A percentile compares a stretch with the other conserved stretches of the same genome.
Evolutionary conservation across 92 coral and sea anemone genomes (phyloP).

Genomic region (Scolanthus callimorphus): DNA sequence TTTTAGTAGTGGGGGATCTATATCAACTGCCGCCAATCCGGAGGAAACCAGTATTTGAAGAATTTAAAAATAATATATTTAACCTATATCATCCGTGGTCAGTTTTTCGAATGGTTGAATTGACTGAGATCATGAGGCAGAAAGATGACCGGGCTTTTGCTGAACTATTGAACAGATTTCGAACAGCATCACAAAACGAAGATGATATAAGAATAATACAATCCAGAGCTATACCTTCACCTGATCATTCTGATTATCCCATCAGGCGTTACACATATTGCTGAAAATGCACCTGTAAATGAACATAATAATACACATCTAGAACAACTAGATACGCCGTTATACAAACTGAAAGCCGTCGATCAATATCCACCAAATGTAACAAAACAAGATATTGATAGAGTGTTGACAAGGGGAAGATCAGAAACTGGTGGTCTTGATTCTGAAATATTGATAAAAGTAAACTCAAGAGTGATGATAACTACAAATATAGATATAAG

Average conservation of each 20-base stretch:
- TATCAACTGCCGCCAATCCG: conserved; percentile 61
- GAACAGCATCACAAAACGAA: conserved; percentile 55
- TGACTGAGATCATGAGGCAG: conserved; percentile 60
- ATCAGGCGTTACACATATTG: conserved; percentile 40
- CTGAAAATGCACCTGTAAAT: conserved; percentile 36
- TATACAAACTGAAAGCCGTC: conserved; percentile 9
- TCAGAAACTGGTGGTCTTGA: conserved; percentile 74
- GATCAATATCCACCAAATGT: conserved; percentile 53
- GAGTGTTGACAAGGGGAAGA: conserved; percentile 31
- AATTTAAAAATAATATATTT: conserved; percentile 36
- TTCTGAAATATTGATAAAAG: conserved; percentile 40
- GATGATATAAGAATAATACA: conserved; percentile 42
- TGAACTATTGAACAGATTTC: conserved; percentile 58
- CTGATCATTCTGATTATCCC: conserved; percentile 35
- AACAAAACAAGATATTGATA: conserved; percentile 46
- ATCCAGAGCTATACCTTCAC: conserved; percentile 17
- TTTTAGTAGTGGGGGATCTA: conserved; percentile 45
- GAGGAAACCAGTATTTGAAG: conserved; percentile 42
- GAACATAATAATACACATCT: conserved; percentile 19
- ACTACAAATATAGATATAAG: conserved; percentile 33
- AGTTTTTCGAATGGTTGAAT: conserved; percentile 45
- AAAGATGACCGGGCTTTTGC: conserved; percentile 58
- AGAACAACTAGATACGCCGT: conserved; percentile 15
- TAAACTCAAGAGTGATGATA: conserved; percentile 54
- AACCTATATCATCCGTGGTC: conserved; percentile 51